These are phyloP conservation scores for Symphodus melops DNA, from an alignment of 2,113 vertebrate species.

Conservation along the genomic window DNA sequence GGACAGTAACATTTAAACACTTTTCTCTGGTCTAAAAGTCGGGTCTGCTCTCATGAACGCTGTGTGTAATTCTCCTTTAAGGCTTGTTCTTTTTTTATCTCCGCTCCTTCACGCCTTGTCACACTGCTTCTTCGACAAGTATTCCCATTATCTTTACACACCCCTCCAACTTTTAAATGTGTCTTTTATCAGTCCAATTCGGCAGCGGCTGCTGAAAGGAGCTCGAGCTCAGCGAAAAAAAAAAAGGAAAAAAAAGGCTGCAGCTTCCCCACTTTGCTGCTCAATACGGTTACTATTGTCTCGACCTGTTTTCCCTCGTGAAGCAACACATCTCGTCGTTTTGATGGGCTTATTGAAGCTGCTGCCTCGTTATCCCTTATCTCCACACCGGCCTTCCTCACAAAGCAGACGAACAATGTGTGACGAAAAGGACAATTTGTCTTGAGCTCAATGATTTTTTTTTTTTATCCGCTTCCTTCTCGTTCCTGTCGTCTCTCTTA, in stretches of 20 bases:
- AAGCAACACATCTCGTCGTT: conserved; percentile 46
- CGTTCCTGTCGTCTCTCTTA: background rate
- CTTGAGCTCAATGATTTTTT: background rate
- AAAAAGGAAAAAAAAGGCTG: background rate
- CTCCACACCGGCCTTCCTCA: conserved; percentile 49
- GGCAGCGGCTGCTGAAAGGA: conserved; percentile 24
- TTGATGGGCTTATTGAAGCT: conserved; percentile 64
- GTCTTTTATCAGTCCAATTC: conserved; percentile 50
- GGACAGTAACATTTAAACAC: conserved; percentile 8
- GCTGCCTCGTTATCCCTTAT: conserved; percentile 59
- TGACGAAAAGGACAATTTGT: conserved; percentile 27
- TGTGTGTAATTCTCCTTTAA: conserved; percentile 13
- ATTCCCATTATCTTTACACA: conserved; percentile 40
- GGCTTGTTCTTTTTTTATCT: conserved; percentile 23
- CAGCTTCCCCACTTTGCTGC: conserved; percentile 20
- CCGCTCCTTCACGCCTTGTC: conserved; percentile 13
- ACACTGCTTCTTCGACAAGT: conserved; percentile 6
- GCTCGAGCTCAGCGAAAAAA: conserved; percentile 45
- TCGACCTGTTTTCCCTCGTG: conserved; percentile 58
- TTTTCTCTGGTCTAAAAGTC: conserved; percentile 12
- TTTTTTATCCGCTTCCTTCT: conserved; percentile 16
- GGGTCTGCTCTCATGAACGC: background rate
- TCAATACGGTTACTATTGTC: conserved; percentile 52
- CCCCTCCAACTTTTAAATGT: conserved; percentile 42
- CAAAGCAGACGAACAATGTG: conserved; percentile 32